phyloP scores from a whole-genome alignment of 2,797 vertebrate species.

The Sylvia borin region DNA sequence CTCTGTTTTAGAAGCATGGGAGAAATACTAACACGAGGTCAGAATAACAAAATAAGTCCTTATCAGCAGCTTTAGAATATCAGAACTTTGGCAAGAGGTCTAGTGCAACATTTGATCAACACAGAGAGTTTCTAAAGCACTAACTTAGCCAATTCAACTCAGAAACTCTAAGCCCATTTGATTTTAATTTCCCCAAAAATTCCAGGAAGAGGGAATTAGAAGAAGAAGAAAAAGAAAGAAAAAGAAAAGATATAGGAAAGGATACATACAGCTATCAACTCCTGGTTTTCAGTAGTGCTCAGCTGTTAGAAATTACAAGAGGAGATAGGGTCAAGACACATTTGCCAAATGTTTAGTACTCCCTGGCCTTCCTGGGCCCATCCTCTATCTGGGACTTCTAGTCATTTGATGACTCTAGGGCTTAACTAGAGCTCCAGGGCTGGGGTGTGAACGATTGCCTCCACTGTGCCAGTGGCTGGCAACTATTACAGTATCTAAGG shows the following conservation, averaged over 20 bases:
- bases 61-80: background rate
- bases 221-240: background rate
- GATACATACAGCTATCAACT: background rate
- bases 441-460: background rate
- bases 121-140: background rate
- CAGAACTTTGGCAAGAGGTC: background rate
- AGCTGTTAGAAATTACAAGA: background rate
- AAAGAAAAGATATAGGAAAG: background rate
- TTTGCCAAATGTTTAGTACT: rapidly evolving
- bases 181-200: background rate
- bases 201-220: background rate
- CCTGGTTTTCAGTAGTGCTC: background rate
- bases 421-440: background rate
- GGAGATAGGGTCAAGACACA: background rate
- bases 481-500: background rate
- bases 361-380: background rate
- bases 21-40: background rate
- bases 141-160: background rate
- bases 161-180: rapidly evolving
- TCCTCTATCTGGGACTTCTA: background rate
- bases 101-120: background rate
- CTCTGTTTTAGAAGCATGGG: background rate
- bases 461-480: too few species aligned
- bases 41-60: background rate
- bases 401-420: background rate